Evolutionary conservation across 2,888 invertebrate genomes (phyloP).

Genomic region (Eupithecia exiguata): DNA sequence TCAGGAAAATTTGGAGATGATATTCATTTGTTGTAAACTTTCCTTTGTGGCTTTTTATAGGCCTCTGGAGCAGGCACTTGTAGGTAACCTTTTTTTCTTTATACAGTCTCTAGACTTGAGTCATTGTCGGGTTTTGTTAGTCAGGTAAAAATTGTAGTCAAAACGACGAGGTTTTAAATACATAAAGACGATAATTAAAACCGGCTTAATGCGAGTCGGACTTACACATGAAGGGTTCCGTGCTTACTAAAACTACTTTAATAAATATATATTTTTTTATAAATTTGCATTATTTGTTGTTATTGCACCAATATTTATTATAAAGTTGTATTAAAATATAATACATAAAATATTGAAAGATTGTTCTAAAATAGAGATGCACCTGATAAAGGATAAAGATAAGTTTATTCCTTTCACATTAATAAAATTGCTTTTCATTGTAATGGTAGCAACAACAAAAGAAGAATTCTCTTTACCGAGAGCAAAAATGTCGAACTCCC

Average conservation of each 20-base stretch:
- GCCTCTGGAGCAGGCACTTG: constrained; percentile 21
- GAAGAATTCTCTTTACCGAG: constrained; percentile 59
- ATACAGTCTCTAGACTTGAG: not conserved
- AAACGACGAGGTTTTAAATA: too few relatives aligned
- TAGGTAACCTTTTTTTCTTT: not conserved
- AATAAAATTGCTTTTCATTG: constrained; percentile 49
- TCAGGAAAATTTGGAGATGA: constrained; percentile 49
- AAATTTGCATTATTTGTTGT: too few relatives aligned
- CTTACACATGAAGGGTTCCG: too few relatives aligned
- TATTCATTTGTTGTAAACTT: constrained; percentile 54
- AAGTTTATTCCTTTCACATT: not conserved
- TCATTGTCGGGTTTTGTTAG: not conserved
- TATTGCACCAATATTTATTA: too few relatives aligned
- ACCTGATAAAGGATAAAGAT: not conserved
- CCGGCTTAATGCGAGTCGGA: too few relatives aligned
- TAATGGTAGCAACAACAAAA: constrained; percentile 58
- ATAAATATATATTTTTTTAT: too few relatives aligned
- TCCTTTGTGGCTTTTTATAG: constrained; percentile 52
- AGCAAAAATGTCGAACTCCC: constrained; percentile 64
- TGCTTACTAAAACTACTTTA: too few relatives aligned
- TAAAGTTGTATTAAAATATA: too few relatives aligned
- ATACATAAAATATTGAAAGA: too few relatives aligned
- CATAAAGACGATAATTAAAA: too few relatives aligned
- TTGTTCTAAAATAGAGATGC: not conserved
- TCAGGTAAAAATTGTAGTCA: too few relatives aligned